A percentile compares a stretch with the other conserved stretches of the same genome.
These are phyloP conservation scores for Ylistrum balloti DNA, from an alignment of 1,140 invertebrate species.

Conservation along the genomic window DNA sequence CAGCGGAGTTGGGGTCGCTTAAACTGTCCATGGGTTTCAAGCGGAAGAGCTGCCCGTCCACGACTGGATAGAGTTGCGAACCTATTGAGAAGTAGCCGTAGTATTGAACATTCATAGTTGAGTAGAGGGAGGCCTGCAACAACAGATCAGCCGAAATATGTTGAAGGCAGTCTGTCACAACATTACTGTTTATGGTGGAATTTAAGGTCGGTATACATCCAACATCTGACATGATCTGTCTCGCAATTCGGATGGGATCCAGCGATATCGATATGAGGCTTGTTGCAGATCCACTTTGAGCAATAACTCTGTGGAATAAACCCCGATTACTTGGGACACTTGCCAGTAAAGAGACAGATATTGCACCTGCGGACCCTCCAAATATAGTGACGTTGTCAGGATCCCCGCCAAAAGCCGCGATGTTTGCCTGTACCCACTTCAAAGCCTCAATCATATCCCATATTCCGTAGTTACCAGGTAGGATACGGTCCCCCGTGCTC, in stretches of 20 bases:
- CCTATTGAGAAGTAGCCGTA: background rate
- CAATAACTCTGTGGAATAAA: background rate
- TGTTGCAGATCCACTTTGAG: conserved; percentile 37
- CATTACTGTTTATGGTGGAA: background rate
- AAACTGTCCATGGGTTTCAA: conserved; percentile 1
- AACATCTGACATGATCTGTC: background rate
- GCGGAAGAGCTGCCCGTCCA: conserved; percentile 45
- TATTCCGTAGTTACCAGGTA: conserved; percentile 13
- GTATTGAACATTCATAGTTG: background rate
- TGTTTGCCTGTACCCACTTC: background rate
- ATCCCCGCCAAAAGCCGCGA: background rate
- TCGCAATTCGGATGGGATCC: background rate
- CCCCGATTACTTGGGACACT: background rate
- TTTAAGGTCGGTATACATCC: background rate
- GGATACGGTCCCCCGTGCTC: background rate
- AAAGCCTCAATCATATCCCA: conserved; percentile 10
- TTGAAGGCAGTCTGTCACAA: background rate
- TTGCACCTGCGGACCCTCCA: background rate
- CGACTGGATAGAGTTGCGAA: conserved; percentile 10
- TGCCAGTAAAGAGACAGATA: background rate
- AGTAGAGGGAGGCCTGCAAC: background rate
- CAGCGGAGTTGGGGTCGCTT: background rate
- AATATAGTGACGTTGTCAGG: background rate
- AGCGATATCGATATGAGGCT: conserved; percentile 14
- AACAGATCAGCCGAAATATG: background rate